Evolutionary conservation across 2,113 vertebrate genomes (phyloP), one percentile per base, ranked within the genome.

Genomic region (Chinchilla lanigera): DNA sequence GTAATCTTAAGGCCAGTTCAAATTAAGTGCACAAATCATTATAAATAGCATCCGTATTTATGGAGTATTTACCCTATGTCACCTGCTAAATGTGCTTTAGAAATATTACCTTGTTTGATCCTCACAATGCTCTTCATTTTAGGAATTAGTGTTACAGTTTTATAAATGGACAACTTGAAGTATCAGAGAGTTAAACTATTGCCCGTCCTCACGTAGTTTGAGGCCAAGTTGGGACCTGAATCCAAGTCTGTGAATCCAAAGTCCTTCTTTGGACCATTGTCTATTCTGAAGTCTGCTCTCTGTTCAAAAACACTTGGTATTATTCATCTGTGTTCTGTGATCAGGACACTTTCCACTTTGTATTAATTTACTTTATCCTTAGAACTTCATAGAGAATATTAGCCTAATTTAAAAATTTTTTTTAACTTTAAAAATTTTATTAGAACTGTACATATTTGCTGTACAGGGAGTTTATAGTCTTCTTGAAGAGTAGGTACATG

Each of bases 301-400:
- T 54, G 10, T 89, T 88, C 33, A 54, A 85, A 80, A 73, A 16
- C 7, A 65, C 13, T 60, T 94, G 5, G 28, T 33, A 28, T 82
- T 61, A 61, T 33, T 65, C 47, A 14, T 63, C 12, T 82, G 28
- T 85, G 6, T 63, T 80, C n/a, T 90, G 69, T 67, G 38, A 71
- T 30, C 26, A 63, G 58, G 13, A 30, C 20, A 87, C 8, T 80
- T 81, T 93, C 16, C 26, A 35, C 4, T 78, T 69, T 73, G 0
- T 35, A 67, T n/a, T 82, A 90, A n/a, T 38, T 56, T 91, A 47
- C 95, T 89, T 93, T 65, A 77, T 50, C 28, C n/a, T 92, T 63
- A 56, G 44, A 77, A 22, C 24, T 19, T 56, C 22, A 75, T 81
- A 41, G 77, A 56, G 54, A 87, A 58, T 83, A 20, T 56, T 8